These are phyloP conservation scores for Girardinus metallicus DNA, from an alignment of 2,797 vertebrate genomes.

Conservation along the genomic window DNA sequence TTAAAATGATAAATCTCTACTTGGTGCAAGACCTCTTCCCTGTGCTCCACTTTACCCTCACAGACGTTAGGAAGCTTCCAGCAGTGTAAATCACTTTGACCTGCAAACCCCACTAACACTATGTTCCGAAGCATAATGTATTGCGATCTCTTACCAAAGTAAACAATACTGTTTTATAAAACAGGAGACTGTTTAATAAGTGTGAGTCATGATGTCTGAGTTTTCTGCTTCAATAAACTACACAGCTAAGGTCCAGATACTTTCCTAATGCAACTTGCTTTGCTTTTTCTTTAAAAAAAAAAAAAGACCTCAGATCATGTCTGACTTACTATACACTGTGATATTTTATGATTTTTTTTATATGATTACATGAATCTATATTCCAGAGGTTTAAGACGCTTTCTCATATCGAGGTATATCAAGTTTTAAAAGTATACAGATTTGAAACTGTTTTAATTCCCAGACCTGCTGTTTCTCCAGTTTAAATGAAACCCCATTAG, in stretches of 20 bases:
- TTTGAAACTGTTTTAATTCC: neutral
- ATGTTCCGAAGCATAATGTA: constrained; percentile 70
- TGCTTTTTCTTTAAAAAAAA: constrained; percentile 6
- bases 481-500: neutral
- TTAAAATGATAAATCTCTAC: constrained; percentile 73
- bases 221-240: constrained; percentile 51
- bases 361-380: neutral
- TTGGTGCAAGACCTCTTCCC: constrained; percentile 44
- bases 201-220: constrained; percentile 72
- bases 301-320: constrained; percentile 20
- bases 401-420: neutral
- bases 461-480: too few relatives aligned
- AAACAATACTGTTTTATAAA: constrained; percentile 68
- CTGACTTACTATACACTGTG: constrained; percentile 6
- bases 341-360: neutral
- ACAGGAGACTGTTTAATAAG: constrained; percentile 49
- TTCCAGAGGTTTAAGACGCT: neutral
- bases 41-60: constrained; percentile 50
- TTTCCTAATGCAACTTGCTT: constrained; percentile 42
- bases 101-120: constrained; percentile 65
- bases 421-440: neutral
- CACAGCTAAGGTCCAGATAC: constrained; percentile 43
- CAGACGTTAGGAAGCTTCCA: constrained; percentile 56
- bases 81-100: constrained; percentile 73
- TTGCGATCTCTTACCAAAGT: constrained; percentile 66